A percentile compares a stretch with the other conserved stretches of the same genome.
Evolutionary conservation across 2,888 invertebrate genomes (phyloP).

Genomic region (Anthrax anthrax): DNA sequence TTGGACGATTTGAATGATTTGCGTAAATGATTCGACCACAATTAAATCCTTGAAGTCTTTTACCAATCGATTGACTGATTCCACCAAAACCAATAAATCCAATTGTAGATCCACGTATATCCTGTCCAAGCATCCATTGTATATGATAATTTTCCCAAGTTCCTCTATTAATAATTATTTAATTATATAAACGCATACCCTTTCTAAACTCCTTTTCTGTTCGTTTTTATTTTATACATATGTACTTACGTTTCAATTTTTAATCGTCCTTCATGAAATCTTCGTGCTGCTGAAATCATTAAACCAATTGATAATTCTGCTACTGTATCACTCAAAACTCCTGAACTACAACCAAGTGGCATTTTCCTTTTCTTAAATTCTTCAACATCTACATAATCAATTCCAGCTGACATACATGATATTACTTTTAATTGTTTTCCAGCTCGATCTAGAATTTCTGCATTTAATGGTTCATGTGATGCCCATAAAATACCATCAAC

Average conservation of each 20-base stretch:
- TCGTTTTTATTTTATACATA: conserved; percentile 30
- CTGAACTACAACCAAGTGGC: conserved; percentile 65
- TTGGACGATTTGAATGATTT: conserved; percentile 45
- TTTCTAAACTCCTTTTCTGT: not conserved
- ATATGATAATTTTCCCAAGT: conserved; percentile 51
- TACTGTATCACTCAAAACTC: conserved; percentile 58
- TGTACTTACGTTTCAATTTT: conserved; percentile 39
- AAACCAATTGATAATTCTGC: conserved; percentile 72
- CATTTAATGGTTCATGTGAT: conserved; percentile 22
- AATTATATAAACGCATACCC: conserved; percentile 17
- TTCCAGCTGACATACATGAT: conserved; percentile 74
- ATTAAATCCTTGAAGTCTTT: conserved; percentile 54
- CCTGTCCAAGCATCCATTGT: conserved; percentile 65
- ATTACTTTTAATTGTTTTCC: conserved; percentile 58
- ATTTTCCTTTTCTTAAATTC: conserved; percentile 58
- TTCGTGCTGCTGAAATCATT: conserved; percentile 57
- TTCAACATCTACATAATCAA: conserved; percentile 63
- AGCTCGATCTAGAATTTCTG: conserved; percentile 26
- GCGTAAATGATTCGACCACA: conserved; percentile 52
- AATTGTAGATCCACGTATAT: conserved; percentile 61
- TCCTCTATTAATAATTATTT: not conserved
- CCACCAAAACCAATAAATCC: conserved; percentile 74
- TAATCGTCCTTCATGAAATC: conserved; percentile 59
- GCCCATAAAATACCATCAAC: conserved; percentile 30
- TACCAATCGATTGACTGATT: conserved; percentile 60